Conservation (phyloP, 2,113 vertebrate species). For the Bos javanicus region DNA sequence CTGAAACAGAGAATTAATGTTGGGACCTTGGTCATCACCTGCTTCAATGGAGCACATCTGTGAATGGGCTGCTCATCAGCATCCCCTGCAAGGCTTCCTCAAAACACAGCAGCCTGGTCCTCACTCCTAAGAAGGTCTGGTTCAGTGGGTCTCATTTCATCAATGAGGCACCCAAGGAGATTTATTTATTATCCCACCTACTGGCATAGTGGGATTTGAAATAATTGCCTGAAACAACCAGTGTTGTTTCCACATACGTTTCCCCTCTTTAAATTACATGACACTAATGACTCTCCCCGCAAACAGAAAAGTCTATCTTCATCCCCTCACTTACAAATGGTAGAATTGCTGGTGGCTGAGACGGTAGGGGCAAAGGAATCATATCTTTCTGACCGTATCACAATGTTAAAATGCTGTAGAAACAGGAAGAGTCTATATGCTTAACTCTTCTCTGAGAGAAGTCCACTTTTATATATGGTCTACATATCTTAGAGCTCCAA, state of each 20-base stretch:
- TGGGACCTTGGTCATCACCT: not conserved
- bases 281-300: not conserved
- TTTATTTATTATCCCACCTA: not conserved
- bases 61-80: not conserved
- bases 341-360: not conserved
- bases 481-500: conserved; percentile 16
- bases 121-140: not conserved
- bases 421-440: not conserved
- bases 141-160: not conserved
- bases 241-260: not conserved
- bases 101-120: not conserved
- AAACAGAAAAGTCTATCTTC: not conserved
- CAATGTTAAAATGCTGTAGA: not conserved
- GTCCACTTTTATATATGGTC: not conserved
- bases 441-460: not conserved
- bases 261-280: not conserved
- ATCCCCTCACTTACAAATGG: not conserved
- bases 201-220: not conserved
- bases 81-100: not conserved
- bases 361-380: not conserved
- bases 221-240: not conserved
- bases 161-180: not conserved
- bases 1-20: not conserved
- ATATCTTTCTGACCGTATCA: not conserved
- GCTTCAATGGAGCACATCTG: rapidly evolving